A percentile compares a stretch with the other conserved stretches of the same genome.
Evolutionary conservation across 30 jellyfish, hydroid and myxozoan species (phyloP).

Genomic region (Rhopilema esculentum): DNA sequence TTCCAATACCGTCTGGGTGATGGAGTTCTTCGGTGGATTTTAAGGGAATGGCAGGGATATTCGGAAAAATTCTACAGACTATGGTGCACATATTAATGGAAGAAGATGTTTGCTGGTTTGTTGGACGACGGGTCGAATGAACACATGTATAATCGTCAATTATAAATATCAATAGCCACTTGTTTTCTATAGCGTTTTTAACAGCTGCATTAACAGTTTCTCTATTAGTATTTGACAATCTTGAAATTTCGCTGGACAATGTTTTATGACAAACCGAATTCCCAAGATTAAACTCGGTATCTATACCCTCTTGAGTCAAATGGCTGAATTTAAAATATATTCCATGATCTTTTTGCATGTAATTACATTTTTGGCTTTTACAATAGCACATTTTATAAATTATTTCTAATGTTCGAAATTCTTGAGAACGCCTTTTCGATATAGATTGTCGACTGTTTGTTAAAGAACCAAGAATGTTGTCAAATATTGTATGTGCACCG

Average conservation of each 20-base stretch:
- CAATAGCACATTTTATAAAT: constrained; percentile 10
- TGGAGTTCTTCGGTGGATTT: neutral
- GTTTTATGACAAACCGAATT: constrained; percentile 18
- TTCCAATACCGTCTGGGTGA: constrained; percentile 1
- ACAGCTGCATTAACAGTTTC: constrained; percentile 1
- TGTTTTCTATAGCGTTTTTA: neutral
- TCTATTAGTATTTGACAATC: neutral
- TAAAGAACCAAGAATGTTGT: neutral
- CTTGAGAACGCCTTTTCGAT: neutral
- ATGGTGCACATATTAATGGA: constrained; percentile 7
- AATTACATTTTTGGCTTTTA: constrained; percentile 17
- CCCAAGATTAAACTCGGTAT: constrained; percentile 4
- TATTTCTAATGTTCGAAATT: constrained; percentile 8
- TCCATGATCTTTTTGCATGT: constrained; percentile 18
- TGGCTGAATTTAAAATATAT: neutral
- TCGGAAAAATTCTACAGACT: neutral
- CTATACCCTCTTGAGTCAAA: constrained; percentile 16
- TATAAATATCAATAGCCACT: neutral
- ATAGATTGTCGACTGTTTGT: neutral
- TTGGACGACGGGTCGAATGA: constrained; percentile 1
- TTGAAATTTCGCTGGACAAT: neutral
- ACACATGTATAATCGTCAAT: constrained; percentile 1
- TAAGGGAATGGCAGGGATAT: neutral
- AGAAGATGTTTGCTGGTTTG: constrained; percentile 1
- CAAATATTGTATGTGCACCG: constrained; percentile 16